Base-by-base conservation (phyloP, 2,888 invertebrate species). In the Eumerus sabulonum region DNA sequence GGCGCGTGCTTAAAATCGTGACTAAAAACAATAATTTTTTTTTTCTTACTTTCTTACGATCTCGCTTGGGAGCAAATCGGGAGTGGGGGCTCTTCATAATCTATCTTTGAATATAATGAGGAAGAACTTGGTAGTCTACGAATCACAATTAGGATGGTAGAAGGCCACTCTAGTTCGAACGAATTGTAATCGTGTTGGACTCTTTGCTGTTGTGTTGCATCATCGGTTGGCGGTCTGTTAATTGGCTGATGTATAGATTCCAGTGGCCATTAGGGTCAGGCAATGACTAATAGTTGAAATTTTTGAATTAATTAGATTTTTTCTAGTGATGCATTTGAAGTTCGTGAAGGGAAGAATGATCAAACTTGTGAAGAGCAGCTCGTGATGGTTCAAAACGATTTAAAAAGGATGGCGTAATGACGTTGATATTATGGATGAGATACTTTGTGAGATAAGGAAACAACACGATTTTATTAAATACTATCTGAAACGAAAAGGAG, bases 1-100 rank as follows among this genome's bases (percentile, higher is more conserved):
- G 82, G 82, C 82, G 82, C 82, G 82, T 82, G 82, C 82, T 82
- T 73, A 82, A 79, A 79, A 76, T 82, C 82, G 82, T 82, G 82
- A 82, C 82, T 73, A 19, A 45, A 62, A 70, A 81, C 70, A 68
- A 68, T n/a, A n/a, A n/a, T 72, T 67, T 76, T 72, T 81, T 50
- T 54, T 59, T 56, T 40, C 59, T 45, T 50, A 12, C 54, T 51
- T 76, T 71, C 74, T 74, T 63, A 54, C 74, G 27, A 27, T 27
- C 27, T 27, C 27, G 27, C 27, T 71, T 57, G 67, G 50, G 59
- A 44, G 44, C 56, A 56, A 45, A 74, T 57, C 66, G 62, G 71
- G 67, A 54, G 53, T 38, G 54, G 62, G 38, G 67, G 60, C 57
- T 53, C 67, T 59, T 77, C 72, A 73, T 79, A 79, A 79, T 77